Base-by-base conservation (phyloP, 2,888 invertebrate genomes). In the Junonia oenone region DNA sequence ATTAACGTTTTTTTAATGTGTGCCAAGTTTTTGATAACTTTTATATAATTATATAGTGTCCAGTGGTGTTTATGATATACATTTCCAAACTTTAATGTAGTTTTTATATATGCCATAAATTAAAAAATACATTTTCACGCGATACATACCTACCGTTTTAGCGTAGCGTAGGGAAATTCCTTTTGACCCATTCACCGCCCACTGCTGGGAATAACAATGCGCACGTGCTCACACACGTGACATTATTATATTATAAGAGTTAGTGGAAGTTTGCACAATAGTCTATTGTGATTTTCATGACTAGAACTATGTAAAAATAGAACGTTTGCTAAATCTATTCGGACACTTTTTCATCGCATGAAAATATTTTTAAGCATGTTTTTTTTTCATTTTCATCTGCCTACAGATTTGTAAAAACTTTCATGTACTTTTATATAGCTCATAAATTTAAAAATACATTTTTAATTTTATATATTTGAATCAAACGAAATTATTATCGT, bases 161-260 rank as follows among this genome's bases (percentile, higher is more conserved):
- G n/a, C n/a, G n/a, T n/a, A n/a, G 66, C 64, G 56, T 63, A 58
- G 66, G 67, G 67, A 72, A 68, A 69, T 71, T 67, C 67, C 66
- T 53, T 45, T 57, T 52, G 62, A 51, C 62, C 62, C 64, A 64
- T 65, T 66, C 65, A 66, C 52, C 49, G 48, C 51, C 58, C 47
- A 59, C 55, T 37, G 33, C 38, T 22, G 50, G 26, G 38, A 26
- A 43, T 43, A 53, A 47, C 31, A 46, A 49, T 48, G 33, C 45
- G 11, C 46, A 48, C 47, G 51, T 56, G 55, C 45, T 19, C 11
- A 11, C n/a, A 2, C 27, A 19, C 49, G 49, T 19, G 43, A 49
- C 27, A 15, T 27, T 14, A 45, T 27, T 45, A 27, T 45, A 15
- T 26, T 27, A 26, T 27, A 4, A 27, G 26, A 13, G 3, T 45